phyloP scores from a whole-genome alignment of 1,140 invertebrate species.

The Adelges cooleyi region DNA sequence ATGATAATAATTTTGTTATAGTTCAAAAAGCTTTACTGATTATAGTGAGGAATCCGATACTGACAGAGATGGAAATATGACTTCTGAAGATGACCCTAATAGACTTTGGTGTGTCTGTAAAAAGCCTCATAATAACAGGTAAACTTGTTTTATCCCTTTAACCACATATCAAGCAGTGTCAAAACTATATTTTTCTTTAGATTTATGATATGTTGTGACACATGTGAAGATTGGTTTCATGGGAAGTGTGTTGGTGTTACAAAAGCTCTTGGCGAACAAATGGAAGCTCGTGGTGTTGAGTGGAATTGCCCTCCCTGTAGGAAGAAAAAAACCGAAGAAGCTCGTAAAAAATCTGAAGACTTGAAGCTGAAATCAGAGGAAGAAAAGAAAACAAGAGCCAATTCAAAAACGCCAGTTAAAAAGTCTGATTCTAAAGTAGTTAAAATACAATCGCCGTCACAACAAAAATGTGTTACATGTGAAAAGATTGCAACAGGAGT shows the following conservation, averaged over 20 bases:
- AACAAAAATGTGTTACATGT: slow-evolving; percentile 4
- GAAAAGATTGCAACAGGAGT: not conserved
- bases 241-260: slow-evolving; percentile 90
- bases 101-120: slow-evolving; percentile 92
- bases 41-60: slow-evolving; percentile 26
- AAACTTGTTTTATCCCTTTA: slow-evolving; percentile 29
- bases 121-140: slow-evolving; percentile 83
- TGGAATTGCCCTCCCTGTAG: slow-evolving; percentile 82
- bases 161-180: slow-evolving; percentile 96
- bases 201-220: slow-evolving; percentile 97
- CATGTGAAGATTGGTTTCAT: slow-evolving; percentile 94
- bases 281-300: slow-evolving; percentile 78
- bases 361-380: not conserved
- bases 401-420: slow-evolving; percentile 3
- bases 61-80: slow-evolving; percentile 38
- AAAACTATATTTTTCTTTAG: slow-evolving; percentile 34
- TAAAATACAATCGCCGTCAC: not conserved
- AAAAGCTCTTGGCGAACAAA: slow-evolving; percentile 73
- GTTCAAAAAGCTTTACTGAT: slow-evolving; percentile 4
- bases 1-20: not conserved
- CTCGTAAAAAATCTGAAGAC: slow-evolving; percentile 13
- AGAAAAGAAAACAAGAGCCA: not conserved
- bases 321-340: slow-evolving; percentile 43
- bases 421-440: not conserved
- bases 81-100: slow-evolving; percentile 67